Base-by-base conservation (phyloP, 2,888 invertebrate species). In the Polietes domitor region DNA sequence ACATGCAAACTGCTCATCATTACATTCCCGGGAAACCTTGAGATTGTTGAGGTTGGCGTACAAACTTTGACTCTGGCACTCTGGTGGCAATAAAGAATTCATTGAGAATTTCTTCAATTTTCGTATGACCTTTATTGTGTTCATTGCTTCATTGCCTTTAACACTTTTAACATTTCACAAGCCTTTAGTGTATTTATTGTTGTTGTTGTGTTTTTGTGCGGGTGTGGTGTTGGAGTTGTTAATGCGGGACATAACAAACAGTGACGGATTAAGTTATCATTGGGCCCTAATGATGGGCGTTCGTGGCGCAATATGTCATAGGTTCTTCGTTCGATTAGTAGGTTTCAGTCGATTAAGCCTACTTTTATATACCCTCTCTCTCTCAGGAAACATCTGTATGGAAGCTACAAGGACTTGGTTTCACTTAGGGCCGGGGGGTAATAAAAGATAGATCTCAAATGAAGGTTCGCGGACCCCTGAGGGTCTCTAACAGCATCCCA, bases 1-100 rank as follows among this genome's bases (percentile, higher is more conserved):
- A 81, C 84, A 84, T 78, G 84, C 84, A 81, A 84, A 77, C 58
- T 68, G 73, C 41, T 68, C 78, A 43, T 81, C 73, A 65, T 63
- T 43, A 24, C 68, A 43, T 43, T 32, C 17, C 24, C 37, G 21
- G 24, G 24, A 72, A 80, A 61, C 84, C 84, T 84, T 84, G 81
- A 61, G 55, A 19, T 26, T 15, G 70, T 53, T 68, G 24, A 1
- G 17, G 37, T 43, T 41, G 12, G 21, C 15, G 3, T 41, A 65
- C 7, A 68, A 41, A 68, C 17, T 65, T 63, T 21, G 21, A 2
- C 65, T 41, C n/a, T 65, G 7, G 3, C 21, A 21, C 1, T n/a
- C n/a, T n/a, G n/a, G n/a, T n/a, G n/a, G n/a, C 17, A 10, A 37
- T 15, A 24, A 65, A 41, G 37, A 68, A 68, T 43, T 68, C 24